Evolutionary conservation across 2,797 vertebrate species (phyloP).

Genomic region (Clarias fuscus): DNA sequence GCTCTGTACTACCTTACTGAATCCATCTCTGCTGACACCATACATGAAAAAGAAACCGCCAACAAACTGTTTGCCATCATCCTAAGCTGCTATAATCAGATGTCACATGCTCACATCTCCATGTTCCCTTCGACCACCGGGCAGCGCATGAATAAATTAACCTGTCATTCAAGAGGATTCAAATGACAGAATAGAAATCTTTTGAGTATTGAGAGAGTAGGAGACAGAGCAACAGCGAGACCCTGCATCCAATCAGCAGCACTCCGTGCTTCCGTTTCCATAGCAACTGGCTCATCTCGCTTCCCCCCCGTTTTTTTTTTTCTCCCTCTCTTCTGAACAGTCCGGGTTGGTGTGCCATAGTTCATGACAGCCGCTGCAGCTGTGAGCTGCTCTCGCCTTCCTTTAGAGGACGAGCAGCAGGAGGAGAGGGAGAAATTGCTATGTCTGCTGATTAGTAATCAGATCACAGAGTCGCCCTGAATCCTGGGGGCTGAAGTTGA

Average conservation of each 20-base stretch:
- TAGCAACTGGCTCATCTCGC: conserved; percentile 59
- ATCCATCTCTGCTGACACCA: neutral
- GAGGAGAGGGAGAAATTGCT: conserved; percentile 51
- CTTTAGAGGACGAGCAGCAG: conserved; percentile 40
- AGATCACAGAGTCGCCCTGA: conserved; percentile 57
- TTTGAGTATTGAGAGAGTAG: conserved; percentile 30
- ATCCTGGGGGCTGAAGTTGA: conserved; percentile 59
- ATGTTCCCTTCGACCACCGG: conserved; percentile 42
- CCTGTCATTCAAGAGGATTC: conserved; percentile 50
- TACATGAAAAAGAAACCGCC: conserved; percentile 37
- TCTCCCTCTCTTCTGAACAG: conserved; percentile 11
- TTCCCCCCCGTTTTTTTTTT: neutral
- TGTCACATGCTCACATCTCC: conserved; percentile 30
- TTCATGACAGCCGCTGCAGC: conserved; percentile 59
- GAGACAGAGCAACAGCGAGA: conserved; percentile 30
- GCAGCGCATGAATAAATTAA: conserved; percentile 50
- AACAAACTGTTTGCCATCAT: conserved; percentile 31
- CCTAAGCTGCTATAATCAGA: conserved; percentile 45
- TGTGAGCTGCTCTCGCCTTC: conserved; percentile 49
- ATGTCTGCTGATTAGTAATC: conserved; percentile 60
- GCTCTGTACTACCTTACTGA: neutral
- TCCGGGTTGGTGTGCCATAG: conserved; percentile 57
- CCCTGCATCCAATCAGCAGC: conserved; percentile 61
- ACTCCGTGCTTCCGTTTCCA: conserved; percentile 57
- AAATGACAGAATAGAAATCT: conserved; percentile 46